Evolutionary conservation across 2,888 invertebrate species (phyloP), one percentile per base, ranked within the genome.

Genomic region (Phaonia tiefii): DNA sequence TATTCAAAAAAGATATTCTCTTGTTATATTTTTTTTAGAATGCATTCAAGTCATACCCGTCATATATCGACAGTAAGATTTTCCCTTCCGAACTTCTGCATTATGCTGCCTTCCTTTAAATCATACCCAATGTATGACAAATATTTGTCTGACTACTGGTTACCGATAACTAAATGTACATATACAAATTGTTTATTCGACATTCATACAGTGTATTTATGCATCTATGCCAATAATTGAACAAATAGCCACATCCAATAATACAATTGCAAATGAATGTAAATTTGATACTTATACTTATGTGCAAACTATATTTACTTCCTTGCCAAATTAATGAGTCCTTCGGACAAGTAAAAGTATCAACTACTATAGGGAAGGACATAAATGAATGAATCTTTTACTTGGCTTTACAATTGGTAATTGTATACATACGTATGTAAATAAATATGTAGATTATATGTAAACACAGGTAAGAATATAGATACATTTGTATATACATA

Each of bases 301-400:
- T n/a, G n/a, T n/a, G n/a, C n/a, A n/a, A n/a, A n/a, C n/a, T n/a
- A n/a, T n/a, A n/a, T n/a, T n/a, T n/a, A 46, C 4, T 46, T 46
- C 46, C 17, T 4, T 46, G 4, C 15, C 17, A 7, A n/a, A 56
- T 26, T 56, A 56, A 22, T 26, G 56, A 13, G 25, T 15, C 11
- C 13, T 15, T 5, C 22, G 25, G 4, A 1, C 2, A 49, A n/a
- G n/a, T n/a, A n/a, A n/a, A 22, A 56, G 13, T 56, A 22, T 26
- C 22, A 20, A 56, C 56, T 26, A 20, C 26, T 22, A 20, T 15
- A 5, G 49, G 20, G 13, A 56, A n/a, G 26, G 11, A 56, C n/a
- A 26, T 73, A 75, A 42, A 75, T 71, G 60, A 75, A 75, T 80
- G 75, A 73, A 75, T 76, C 75, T 69, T 67, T 80, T 69, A 75